Evolutionary conservation across 30 jellyfish, hydroid and myxozoan species (phyloP).

Genomic region (Pseudorhiza aurosa): DNA sequence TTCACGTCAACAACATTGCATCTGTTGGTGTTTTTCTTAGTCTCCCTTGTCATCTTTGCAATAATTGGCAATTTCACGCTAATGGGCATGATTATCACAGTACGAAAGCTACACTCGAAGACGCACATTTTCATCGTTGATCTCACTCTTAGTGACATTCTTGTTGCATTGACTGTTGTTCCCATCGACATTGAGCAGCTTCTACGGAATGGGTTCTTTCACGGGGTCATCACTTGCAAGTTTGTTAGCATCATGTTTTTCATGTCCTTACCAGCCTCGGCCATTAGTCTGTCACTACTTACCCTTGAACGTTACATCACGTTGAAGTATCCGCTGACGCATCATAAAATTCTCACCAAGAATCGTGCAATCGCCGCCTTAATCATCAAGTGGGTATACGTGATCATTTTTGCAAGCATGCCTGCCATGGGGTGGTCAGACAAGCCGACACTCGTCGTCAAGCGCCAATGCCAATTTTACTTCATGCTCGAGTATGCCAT

Average conservation of each 20-base stretch:
- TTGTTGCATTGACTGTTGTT: constrained; percentile 61
- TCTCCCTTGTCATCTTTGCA: constrained; percentile 52
- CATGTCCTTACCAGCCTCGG: constrained; percentile 90
- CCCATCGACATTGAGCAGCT: constrained; percentile 80
- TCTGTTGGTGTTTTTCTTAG: constrained; percentile 24
- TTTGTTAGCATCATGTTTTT: constrained; percentile 69
- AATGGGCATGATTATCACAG: constrained; percentile 47
- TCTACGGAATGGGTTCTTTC: constrained; percentile 30
- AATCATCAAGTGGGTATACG: constrained; percentile 73
- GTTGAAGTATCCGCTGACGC: constrained; percentile 66
- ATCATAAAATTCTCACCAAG: constrained; percentile 53
- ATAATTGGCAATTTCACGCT: constrained; percentile 58
- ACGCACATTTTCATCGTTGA: constrained; percentile 82
- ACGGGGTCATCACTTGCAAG: constrained; percentile 57
- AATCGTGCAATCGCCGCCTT: constrained; percentile 51
- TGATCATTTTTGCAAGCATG: constrained; percentile 52
- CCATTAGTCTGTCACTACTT: constrained; percentile 65
- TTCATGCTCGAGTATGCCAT: constrained; percentile 37
- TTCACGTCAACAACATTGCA: background rate
- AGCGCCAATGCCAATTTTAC: constrained; percentile 42
- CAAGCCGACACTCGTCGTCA: constrained; percentile 18
- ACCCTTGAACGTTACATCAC: constrained; percentile 88
- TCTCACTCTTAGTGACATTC: constrained; percentile 80
- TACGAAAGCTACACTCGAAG: constrained; percentile 70
- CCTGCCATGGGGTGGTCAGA: constrained; percentile 78